These are phyloP conservation scores for Tautogolabrus adspersus DNA, from an alignment of 2,113 vertebrate genomes.

Conservation along the genomic window DNA sequence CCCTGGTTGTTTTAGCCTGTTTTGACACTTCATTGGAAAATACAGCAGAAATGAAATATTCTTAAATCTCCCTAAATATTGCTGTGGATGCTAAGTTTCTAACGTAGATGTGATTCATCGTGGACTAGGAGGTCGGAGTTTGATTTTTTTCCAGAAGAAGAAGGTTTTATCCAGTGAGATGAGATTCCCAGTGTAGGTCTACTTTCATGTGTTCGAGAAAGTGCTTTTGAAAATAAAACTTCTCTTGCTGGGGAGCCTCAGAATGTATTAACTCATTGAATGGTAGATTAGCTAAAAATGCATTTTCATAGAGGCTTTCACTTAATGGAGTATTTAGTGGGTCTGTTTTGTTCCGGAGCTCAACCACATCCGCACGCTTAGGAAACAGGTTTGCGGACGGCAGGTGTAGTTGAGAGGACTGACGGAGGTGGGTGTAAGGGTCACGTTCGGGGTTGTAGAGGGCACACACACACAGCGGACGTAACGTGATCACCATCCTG, in stretches of 20 bases:
- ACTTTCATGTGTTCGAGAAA: not conserved
- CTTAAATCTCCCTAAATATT: conserved; percentile 4
- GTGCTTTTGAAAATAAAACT: not conserved
- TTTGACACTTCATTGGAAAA: conserved; percentile 25
- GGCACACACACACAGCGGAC: conserved; percentile 51
- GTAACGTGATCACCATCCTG: conserved; percentile 74
- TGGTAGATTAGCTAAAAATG: not conserved
- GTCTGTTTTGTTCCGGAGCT: conserved; percentile 4
- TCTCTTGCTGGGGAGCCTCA: not conserved
- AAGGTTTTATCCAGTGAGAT: not conserved
- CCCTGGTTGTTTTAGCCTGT: conserved; percentile 41
- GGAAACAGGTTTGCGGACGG: conserved; percentile 23
- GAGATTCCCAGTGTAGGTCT: not conserved
- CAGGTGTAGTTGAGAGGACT: conserved; percentile 54
- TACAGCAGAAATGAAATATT: conserved; percentile 17
- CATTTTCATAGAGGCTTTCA: not conserved
- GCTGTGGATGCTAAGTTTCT: conserved; percentile 9
- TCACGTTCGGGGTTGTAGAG: conserved; percentile 43
- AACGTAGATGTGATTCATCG: not conserved
- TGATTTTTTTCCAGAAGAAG: not conserved
- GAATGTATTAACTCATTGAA: not conserved
- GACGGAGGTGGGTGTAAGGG: conserved; percentile 35
- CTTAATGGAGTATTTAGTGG: not conserved
- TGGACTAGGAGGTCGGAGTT: conserved; percentile 15
- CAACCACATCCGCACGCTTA: conserved; percentile 19